phyloP scores from a whole-genome alignment of 2,797 vertebrate species.

The Alcedo quadribrachys region DNA sequence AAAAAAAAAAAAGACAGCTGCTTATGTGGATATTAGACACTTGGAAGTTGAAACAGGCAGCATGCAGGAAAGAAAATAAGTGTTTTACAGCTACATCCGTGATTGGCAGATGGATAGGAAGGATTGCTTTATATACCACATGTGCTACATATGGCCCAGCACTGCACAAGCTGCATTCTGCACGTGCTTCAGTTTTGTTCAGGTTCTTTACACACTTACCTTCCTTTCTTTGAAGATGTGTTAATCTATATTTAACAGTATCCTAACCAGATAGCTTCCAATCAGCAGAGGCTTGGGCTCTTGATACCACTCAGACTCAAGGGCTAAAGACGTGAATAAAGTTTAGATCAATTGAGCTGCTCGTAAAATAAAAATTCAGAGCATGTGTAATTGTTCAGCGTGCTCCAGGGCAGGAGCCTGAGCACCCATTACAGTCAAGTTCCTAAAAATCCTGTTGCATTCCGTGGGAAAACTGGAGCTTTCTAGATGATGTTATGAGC shows the following conservation, averaged over 20 bases:
- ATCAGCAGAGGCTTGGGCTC: not conserved
- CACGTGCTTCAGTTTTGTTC: not conserved
- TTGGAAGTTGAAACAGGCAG: constrained; percentile 6
- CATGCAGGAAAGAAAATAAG: not conserved
- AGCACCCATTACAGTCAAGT: not conserved
- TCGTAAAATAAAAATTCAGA: not conserved
- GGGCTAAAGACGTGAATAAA: not conserved
- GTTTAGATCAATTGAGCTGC: not conserved
- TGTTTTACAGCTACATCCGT: not conserved
- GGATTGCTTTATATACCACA: not conserved
- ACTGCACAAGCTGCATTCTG: not conserved
- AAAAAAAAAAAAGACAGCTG: not conserved
- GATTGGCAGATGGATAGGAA: not conserved
- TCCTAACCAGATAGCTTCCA: not conserved
- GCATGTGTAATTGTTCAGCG: not conserved
- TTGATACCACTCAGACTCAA: not conserved
- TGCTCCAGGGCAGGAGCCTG: not conserved
- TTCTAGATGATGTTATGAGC: not conserved
- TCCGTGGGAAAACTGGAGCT: not conserved
- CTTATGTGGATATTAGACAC: not conserved
- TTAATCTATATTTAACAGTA: not conserved
- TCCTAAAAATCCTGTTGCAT: not conserved
- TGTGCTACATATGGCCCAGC: not conserved
- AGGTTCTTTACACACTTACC: not conserved
- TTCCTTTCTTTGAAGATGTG: not conserved